Base-by-base conservation (phyloP, 2,888 invertebrate genomes). In the Chymomyza fuscimana region DNA sequence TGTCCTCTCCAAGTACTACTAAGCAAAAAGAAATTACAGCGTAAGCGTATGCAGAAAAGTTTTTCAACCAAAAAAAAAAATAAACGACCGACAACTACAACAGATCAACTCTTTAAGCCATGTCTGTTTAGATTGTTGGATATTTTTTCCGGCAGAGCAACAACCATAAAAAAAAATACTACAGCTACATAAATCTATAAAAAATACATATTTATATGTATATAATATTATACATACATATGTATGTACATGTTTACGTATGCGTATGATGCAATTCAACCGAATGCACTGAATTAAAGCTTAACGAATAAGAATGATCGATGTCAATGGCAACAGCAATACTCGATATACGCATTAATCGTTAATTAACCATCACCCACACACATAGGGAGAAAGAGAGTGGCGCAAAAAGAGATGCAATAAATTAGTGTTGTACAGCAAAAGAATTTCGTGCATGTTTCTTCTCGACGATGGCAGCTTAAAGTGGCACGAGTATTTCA, bases 41-140 rank as follows among this genome's bases (percentile, higher is more conserved):
- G 3, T 25, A 4, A 25, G 25, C 25, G 25, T 12, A 76, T 83
- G 83, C 88, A 83, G 86, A 83, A 83, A 88, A 72, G 88, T 74
- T 69, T 69, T 73, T 74, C 73, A 81, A 81, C 72, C 40, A 67
- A 25, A 25, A 50, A 64, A 40, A 69, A 25, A 67, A 63, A 67
- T 9, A 56, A 56, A 56, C 56, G 4, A 7, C 7, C 10, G 12
- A 19, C 54, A 54, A 12, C 51, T 51, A 16, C 51, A 51, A 6
- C 51, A n/a, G 15, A 56, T 5, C 59, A 59, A 15, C n/a, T 36
- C 32, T 69, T 50, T 69, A 70, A 71, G 73, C 72, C 69, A 70
- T 70, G 77, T 67, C 70, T 73, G 69, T 74, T 74, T 71, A 54
- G 7, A 50, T 76, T 59, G 54, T 46, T 12, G 40, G 65, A 63